Conservation (phyloP, 2,888 invertebrate species). For the Tetranychus piercei region DNA sequence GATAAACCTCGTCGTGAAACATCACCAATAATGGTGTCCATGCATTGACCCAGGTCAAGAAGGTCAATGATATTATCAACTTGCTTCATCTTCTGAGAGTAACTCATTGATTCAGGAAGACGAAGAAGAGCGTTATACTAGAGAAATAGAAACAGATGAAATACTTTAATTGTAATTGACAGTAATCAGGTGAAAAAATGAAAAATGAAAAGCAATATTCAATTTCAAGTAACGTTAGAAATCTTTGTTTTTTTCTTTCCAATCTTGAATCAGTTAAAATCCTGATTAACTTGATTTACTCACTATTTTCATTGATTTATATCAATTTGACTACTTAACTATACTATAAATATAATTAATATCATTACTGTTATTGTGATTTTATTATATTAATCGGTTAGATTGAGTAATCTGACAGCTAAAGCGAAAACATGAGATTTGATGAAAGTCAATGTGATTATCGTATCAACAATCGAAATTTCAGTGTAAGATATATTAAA, state of each 20-base stretch:
- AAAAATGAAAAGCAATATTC: neutral
- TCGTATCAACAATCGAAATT: no score
- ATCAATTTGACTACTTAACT: no score
- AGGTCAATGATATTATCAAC: slow-evolving; percentile 58
- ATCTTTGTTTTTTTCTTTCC: neutral
- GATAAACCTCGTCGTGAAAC: slow-evolving; percentile 54
- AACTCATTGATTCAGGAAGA: slow-evolving; percentile 48
- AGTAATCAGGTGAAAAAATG: neutral
- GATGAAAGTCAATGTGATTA: no score
- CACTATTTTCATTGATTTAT: no score
- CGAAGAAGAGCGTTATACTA: slow-evolving; percentile 44
- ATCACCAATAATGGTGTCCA: slow-evolving; percentile 58
- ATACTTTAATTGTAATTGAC: neutral
- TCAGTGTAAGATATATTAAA: no score
- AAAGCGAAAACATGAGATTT: no score
- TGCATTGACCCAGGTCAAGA: slow-evolving; percentile 51
- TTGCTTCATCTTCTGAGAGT: slow-evolving; percentile 52
- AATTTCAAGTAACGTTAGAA: neutral
- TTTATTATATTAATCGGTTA: no score
- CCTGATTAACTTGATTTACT: neutral
- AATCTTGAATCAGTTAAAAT: neutral
- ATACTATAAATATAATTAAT: no score
- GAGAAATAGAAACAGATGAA: neutral
- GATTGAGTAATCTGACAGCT: no score
- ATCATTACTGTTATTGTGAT: no score